phyloP scores from a whole-genome alignment of 2,113 vertebrate genomes.

The Erythrocebus patas region DNA sequence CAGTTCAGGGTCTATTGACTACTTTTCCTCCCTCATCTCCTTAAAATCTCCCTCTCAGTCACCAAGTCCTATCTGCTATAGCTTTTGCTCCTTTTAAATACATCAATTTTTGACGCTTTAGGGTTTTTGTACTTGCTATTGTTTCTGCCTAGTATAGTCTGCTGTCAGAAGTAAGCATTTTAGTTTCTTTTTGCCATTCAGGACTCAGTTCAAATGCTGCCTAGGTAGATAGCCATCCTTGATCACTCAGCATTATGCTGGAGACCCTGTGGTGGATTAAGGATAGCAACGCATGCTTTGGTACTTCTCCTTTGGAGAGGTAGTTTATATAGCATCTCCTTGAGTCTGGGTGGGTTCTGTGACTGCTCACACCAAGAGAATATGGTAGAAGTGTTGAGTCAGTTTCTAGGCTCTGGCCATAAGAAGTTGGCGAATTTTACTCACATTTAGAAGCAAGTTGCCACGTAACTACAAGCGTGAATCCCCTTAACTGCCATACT shows the following conservation, averaged over 20 bases:
- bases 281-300: neutral
- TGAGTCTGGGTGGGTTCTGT: neutral
- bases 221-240: neutral
- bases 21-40: neutral
- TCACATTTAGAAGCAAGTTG: neutral
- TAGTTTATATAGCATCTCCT: neutral
- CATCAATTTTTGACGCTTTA: neutral
- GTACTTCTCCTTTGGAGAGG: neutral
- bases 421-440: neutral
- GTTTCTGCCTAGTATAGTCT: neutral
- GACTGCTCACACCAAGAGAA: neutral
- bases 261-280: neutral
- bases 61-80: neutral
- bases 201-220: neutral
- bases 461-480: neutral
- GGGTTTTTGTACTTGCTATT: neutral
- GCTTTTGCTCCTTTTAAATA: neutral
- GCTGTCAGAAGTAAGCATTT: neutral
- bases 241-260: neutral
- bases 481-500: neutral
- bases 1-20: neutral
- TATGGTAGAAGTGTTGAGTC: neutral
- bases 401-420: neutral
- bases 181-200: conserved; percentile 17
- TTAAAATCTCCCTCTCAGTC: neutral